Evolutionary conservation across 2,113 vertebrate genomes (phyloP).

Genomic region (Solea solea): DNA sequence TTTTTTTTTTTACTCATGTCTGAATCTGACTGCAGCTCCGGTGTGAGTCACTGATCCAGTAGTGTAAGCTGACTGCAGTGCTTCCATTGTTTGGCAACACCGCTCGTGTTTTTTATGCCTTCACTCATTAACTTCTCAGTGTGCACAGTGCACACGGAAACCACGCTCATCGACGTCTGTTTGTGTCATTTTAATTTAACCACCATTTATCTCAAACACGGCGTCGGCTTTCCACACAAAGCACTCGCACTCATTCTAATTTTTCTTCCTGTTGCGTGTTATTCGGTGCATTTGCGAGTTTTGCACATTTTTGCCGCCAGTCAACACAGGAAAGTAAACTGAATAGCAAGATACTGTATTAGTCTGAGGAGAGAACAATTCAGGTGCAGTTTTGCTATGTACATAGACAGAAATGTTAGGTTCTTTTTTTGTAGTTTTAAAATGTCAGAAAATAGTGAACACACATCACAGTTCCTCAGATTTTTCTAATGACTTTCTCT

Average conservation of each 20-base stretch:
- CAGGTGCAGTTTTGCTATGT: no score
- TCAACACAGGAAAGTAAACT: neutral
- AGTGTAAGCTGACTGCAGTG: slow-evolving; percentile 69
- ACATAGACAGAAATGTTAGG: no score
- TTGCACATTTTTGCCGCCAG: neutral
- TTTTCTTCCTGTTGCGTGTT: no score
- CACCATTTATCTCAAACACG: neutral
- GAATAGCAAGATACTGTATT: no score
- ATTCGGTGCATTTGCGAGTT: no score
- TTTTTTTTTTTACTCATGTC: slow-evolving; percentile 29
- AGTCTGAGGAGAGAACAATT: no score
- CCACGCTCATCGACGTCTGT: neutral
- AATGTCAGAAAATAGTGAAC: no score
- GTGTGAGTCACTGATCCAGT: slow-evolving; percentile 73
- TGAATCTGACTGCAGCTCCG: slow-evolving; percentile 67
- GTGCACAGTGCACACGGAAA: slow-evolving; percentile 2
- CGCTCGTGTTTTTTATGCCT: slow-evolving; percentile 36
- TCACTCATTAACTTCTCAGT: slow-evolving; percentile 33
- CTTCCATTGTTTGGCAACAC: slow-evolving; percentile 66
- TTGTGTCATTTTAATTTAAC: neutral
- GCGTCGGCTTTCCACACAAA: neutral
- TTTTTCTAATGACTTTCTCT: no score
- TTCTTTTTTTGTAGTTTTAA: no score
- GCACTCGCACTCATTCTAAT: neutral
- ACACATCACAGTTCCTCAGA: no score